A percentile compares a stretch with the other conserved stretches of the same genome.
These are phyloP conservation scores for Enhydra lutris DNA, from an alignment of 2,113 vertebrate species.

Conservation along the genomic window DNA sequence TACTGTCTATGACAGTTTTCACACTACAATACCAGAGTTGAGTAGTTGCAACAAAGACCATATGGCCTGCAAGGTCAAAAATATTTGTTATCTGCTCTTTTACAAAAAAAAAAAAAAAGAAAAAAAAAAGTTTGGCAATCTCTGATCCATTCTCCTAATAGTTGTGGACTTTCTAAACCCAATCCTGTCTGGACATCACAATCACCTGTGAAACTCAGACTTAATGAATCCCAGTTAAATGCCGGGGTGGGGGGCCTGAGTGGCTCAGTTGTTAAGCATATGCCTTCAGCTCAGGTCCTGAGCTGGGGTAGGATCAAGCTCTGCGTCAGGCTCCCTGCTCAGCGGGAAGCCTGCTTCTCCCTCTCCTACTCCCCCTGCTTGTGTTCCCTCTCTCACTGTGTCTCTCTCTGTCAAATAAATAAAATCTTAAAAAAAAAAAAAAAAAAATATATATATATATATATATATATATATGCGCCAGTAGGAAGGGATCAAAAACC, in stretches of 20 bases:
- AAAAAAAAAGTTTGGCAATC: background rate
- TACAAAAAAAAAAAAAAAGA: background rate
- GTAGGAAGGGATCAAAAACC: background rate
- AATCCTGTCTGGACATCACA: background rate
- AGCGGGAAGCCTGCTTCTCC: too few species aligned
- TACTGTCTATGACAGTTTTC: background rate
- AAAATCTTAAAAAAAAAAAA: too few species aligned
- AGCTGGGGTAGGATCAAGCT: too few species aligned
- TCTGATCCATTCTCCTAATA: background rate
- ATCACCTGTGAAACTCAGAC: background rate
- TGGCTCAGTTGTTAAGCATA: too few species aligned
- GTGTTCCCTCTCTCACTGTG: too few species aligned
- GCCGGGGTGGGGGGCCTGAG: background rate
- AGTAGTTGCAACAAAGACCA: background rate
- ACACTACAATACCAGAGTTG: background rate
- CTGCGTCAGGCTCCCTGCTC: too few species aligned
- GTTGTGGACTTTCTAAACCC: background rate
- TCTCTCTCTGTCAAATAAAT: too few species aligned
- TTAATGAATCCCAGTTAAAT: background rate
- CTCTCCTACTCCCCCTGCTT: too few species aligned
- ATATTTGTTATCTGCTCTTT: background rate
- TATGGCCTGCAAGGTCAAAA: background rate
- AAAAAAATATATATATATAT: background rate
- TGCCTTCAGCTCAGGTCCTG: too few species aligned
- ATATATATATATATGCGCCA: background rate